Evolutionary conservation across 2,113 vertebrate genomes (phyloP).

Genomic region (Pardalotus punctatus): DNA sequence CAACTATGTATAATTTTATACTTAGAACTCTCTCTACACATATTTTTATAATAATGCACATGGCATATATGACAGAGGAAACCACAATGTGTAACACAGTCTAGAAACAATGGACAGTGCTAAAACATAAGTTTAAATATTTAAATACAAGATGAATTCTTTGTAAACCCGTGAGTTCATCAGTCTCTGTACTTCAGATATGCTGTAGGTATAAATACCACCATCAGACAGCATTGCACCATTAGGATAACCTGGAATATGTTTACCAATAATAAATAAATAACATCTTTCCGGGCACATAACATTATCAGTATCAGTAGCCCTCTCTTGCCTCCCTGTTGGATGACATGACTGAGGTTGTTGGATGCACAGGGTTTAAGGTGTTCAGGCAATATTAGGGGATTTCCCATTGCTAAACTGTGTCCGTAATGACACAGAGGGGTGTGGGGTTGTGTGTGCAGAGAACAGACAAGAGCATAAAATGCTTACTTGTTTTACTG

Average conservation of each 20-base stretch:
- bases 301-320: not conserved
- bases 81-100: not conserved
- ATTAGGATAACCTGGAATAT: not conserved
- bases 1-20: not conserved
- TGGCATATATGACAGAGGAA: not conserved
- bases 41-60: not conserved
- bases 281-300: not conserved
- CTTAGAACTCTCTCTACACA: not conserved
- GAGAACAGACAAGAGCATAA: not conserved
- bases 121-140: not conserved
- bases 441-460: not conserved
- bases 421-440: not conserved
- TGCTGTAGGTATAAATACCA: not conserved
- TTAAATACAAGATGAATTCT: not conserved
- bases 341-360: not conserved
- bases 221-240: constrained; percentile 7
- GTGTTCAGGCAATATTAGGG: not conserved
- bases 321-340: not conserved
- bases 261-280: not conserved
- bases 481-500: not conserved
- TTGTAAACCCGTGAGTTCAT: not conserved
- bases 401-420: not conserved
- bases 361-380: not conserved
- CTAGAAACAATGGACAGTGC: not conserved
- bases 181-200: not conserved